phyloP scores from a whole-genome alignment of 2,888 invertebrate genomes.

The Myopa tessellatipennis region DNA sequence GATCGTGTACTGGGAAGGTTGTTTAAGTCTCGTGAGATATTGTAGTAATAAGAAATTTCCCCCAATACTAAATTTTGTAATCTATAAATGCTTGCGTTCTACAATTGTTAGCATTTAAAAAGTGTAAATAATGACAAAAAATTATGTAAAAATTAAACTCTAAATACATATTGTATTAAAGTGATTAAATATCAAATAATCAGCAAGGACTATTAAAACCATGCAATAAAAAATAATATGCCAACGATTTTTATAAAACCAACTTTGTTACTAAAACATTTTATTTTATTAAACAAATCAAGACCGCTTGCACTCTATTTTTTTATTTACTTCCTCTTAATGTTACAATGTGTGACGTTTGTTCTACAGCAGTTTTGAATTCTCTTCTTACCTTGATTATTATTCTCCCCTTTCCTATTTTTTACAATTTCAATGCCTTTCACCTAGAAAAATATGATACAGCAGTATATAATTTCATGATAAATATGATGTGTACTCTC shows the following conservation, averaged over 20 bases:
- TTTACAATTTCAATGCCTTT: conserved; percentile 43
- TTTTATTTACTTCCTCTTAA: too few species aligned
- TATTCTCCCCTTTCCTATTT: conserved; percentile 17
- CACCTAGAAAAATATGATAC: conserved; percentile 46
- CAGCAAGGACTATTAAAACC: too few species aligned
- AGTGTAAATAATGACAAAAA: not conserved
- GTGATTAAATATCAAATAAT: too few species aligned
- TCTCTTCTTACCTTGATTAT: conserved; percentile 25
- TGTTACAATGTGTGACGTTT: conserved; percentile 1
- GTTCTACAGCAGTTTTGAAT: not conserved
- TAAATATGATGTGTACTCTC: conserved; percentile 54
- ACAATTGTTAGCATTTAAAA: not conserved
- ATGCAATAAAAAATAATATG: too few species aligned
- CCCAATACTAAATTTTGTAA: not conserved
- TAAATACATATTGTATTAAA: too few species aligned
- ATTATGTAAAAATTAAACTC: too few species aligned
- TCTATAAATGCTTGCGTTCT: not conserved
- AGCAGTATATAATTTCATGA: conserved; percentile 25
- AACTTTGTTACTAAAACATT: too few species aligned
- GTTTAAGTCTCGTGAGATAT: conserved; percentile 22
- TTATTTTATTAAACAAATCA: too few species aligned
- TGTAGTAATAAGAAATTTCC: not conserved
- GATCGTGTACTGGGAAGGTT: conserved; percentile 59
- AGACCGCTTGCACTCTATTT: too few species aligned
- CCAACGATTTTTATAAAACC: too few species aligned